These are phyloP conservation scores for Ligdia adustata DNA, from an alignment of 2,888 invertebrate genomes.

Conservation along the genomic window DNA sequence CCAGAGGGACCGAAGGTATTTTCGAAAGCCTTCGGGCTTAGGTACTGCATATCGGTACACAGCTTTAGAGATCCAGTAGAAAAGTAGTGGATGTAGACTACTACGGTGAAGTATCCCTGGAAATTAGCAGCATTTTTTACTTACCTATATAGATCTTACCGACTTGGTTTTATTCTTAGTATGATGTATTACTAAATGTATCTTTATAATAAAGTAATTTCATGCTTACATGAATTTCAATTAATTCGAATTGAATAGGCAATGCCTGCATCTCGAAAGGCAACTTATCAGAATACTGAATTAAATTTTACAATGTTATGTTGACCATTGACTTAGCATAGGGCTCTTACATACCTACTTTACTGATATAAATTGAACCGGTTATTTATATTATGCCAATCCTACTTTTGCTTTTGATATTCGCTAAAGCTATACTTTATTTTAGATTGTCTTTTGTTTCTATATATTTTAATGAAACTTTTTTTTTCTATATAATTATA, in stretches of 20 bases:
- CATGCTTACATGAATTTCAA: conserved; percentile 50
- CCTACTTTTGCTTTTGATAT: too few relatives aligned
- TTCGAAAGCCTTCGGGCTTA: conserved; percentile 39
- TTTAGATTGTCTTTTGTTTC: neutral
- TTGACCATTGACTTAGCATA: too few relatives aligned
- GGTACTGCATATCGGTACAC: conserved; percentile 38
- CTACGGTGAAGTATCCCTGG: conserved; percentile 56
- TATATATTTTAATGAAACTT: neutral
- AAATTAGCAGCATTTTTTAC: conserved; percentile 36
- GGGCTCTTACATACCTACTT: too few relatives aligned
- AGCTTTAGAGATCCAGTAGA: conserved; percentile 57
- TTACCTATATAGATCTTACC: neutral
- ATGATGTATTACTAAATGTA: neutral
- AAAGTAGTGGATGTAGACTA: conserved; percentile 58
- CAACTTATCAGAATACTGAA: conserved; percentile 22
- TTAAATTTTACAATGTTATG: too few relatives aligned
- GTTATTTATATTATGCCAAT: neutral
- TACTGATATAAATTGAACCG: too few relatives aligned
- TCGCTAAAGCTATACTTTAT: neutral
- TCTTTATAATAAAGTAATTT: neutral
- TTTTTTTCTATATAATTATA: too few relatives aligned
- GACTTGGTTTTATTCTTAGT: too few relatives aligned
- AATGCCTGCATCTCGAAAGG: conserved; percentile 27
- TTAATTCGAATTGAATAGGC: conserved; percentile 44
- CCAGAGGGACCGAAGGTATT: conserved; percentile 10